These are phyloP conservation scores for Proterorhinus semilunaris DNA, from an alignment of 2,113 vertebrate genomes.

Conservation along the genomic window DNA sequence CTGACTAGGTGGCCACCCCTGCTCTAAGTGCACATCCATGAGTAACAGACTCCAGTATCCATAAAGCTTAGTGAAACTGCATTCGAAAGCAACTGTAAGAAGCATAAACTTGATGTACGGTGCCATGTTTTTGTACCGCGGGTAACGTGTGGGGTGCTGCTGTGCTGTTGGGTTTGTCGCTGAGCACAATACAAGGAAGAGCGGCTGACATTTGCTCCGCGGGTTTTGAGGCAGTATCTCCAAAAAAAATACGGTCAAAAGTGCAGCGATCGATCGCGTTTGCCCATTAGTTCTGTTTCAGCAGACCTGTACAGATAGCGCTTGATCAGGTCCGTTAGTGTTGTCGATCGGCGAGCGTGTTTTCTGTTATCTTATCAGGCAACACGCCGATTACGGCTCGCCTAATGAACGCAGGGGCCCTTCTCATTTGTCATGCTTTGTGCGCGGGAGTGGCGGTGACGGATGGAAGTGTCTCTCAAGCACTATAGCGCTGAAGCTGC, in stretches of 20 bases:
- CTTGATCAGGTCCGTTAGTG: slow-evolving; percentile 30
- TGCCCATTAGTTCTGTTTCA: slow-evolving; percentile 25
- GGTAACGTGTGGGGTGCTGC: background rate
- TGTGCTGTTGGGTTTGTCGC: background rate
- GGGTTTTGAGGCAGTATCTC: background rate
- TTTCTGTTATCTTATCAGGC: slow-evolving; percentile 58
- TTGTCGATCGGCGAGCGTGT: slow-evolving; percentile 46
- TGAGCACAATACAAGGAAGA: background rate
- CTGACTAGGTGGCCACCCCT: no score
- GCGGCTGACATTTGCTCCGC: background rate
- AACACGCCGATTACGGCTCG: slow-evolving; percentile 56
- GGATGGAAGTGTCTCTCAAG: slow-evolving; percentile 32
- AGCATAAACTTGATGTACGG: background rate
- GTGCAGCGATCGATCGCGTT: slow-evolving; percentile 23
- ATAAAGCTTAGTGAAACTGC: background rate
- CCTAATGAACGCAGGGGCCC: slow-evolving; percentile 55
- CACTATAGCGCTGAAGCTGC: slow-evolving; percentile 36
- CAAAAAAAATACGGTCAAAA: slow-evolving; percentile 25
- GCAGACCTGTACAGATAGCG: slow-evolving; percentile 17
- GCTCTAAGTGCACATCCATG: no score
- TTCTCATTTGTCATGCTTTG: slow-evolving; percentile 62
- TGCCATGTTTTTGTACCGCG: background rate
- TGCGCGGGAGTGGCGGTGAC: slow-evolving; percentile 30
- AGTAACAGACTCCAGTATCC: background rate
- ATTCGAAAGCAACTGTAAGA: background rate